Percentiles rank a stretch among this genome's conserved stretches.
Evolutionary conservation across 2,113 vertebrate genomes (phyloP).

Genomic region (Symphodus melops): DNA sequence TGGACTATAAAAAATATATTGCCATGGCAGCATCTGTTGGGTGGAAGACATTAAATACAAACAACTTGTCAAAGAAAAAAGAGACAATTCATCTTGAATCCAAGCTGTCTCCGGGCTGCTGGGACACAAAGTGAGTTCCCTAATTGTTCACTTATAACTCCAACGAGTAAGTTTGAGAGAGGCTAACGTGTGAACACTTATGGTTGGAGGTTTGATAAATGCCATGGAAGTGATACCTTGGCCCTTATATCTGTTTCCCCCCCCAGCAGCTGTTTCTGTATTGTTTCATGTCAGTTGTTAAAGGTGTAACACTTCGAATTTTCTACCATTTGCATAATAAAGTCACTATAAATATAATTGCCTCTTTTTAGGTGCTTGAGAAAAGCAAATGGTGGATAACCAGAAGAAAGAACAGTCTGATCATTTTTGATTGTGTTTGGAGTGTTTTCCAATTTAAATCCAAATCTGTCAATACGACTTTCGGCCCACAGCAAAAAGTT

Average conservation of each 20-base stretch:
- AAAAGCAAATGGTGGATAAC: no score
- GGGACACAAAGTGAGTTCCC: slow-evolving; percentile 19
- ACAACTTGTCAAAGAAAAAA: slow-evolving; percentile 67
- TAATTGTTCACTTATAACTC: slow-evolving; percentile 55
- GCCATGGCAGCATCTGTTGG: slow-evolving; percentile 62
- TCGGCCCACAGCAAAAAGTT: no score
- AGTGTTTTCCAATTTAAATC: no score
- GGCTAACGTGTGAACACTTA: slow-evolving; percentile 37
- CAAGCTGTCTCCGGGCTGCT: slow-evolving; percentile 24
- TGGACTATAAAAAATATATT: slow-evolving; percentile 72
- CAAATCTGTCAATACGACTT: no score
- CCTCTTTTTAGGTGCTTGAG: no score
- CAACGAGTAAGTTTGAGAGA: slow-evolving; percentile 50
- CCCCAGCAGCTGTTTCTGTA: background rate
- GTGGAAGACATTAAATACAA: slow-evolving; percentile 71
- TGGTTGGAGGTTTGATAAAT: slow-evolving; percentile 15
- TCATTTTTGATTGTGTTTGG: no score
- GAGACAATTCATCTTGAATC: slow-evolving; percentile 66
- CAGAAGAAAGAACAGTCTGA: no score
- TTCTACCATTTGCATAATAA: no score
- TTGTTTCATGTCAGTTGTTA: background rate
- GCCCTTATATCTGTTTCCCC: no score
- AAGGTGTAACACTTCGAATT: no score
- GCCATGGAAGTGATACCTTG: background rate
- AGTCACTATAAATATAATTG: no score